phyloP scores from a whole-genome alignment of 1,140 invertebrate species.

The Heliothis virescens region DNA sequence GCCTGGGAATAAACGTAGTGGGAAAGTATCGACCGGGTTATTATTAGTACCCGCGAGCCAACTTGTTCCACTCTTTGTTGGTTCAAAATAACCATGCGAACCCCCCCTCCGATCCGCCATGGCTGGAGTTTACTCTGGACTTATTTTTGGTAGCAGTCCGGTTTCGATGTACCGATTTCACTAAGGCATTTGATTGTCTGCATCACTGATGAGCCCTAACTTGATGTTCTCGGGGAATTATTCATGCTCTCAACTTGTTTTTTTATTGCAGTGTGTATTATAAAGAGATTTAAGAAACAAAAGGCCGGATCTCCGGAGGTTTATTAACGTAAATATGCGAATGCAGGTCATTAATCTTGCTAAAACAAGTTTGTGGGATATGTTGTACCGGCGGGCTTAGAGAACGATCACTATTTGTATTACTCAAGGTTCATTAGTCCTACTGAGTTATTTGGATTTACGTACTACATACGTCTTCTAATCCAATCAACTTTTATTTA shows the following conservation, averaged over 20 bases:
- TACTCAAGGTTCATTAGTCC: background rate
- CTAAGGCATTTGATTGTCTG: slow-evolving; percentile 43
- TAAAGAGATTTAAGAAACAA: background rate
- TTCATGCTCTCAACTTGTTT: slow-evolving; percentile 2
- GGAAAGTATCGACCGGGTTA: slow-evolving; percentile 74
- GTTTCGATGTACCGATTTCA: slow-evolving; percentile 32
- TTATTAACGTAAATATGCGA: background rate
- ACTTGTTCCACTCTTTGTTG: slow-evolving; percentile 75
- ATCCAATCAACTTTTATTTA: background rate
- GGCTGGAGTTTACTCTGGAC: slow-evolving; percentile 12
- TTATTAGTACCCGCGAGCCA: slow-evolving; percentile 64
- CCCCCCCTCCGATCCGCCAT: slow-evolving; percentile 43
- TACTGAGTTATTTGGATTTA: background rate
- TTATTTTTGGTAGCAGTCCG: slow-evolving; percentile 37
- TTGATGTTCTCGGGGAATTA: slow-evolving; percentile 27
- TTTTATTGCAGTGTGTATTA: background rate
- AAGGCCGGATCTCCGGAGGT: background rate
- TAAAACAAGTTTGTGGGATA: too few relatives aligned
- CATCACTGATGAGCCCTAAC: slow-evolving; percentile 26
- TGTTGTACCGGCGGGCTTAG: background rate
- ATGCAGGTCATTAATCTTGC: too few relatives aligned
- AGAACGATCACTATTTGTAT: background rate
- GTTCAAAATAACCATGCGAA: slow-evolving; percentile 66
- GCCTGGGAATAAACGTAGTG: slow-evolving; percentile 68
- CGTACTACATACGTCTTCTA: background rate